Percentiles rank a stretch among this genome's conserved stretches.
Evolutionary conservation across 2,797 vertebrate species (phyloP).

Genomic region (Setipinna tenuifilis): DNA sequence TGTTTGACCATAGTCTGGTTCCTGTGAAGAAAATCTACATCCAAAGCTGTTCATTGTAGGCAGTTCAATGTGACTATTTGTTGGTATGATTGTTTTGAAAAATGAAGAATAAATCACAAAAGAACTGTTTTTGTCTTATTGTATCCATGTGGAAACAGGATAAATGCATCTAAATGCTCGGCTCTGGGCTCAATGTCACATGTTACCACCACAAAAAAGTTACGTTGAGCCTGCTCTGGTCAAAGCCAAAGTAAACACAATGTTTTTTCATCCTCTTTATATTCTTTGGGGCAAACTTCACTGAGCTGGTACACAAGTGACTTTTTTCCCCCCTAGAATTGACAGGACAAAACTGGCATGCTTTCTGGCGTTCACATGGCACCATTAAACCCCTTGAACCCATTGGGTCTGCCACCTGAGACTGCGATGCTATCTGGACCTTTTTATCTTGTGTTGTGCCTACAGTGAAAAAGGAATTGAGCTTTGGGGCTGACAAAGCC

Average conservation of each 20-base stretch:
- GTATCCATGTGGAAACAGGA: not conserved
- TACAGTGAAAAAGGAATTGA: not conserved
- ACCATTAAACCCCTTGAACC: not conserved
- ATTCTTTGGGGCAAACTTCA: not conserved
- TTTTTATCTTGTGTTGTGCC: not conserved
- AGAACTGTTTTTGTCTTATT: not conserved
- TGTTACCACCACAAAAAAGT: not conserved
- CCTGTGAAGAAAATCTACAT: not conserved
- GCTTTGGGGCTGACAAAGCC: not conserved
- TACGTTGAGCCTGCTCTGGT: not conserved
- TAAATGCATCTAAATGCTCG: no score
- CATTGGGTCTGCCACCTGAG: not conserved
- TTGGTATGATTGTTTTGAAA: conserved; percentile 7
- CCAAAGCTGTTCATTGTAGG: not conserved
- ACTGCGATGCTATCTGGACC: not conserved
- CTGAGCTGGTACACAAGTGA: not conserved
- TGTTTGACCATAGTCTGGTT: not conserved
- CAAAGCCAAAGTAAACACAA: not conserved
- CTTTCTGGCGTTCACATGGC: not conserved
- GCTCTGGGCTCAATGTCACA: not conserved
- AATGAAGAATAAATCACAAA: not conserved
- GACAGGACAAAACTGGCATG: not conserved
- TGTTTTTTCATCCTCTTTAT: not conserved
- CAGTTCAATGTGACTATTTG: not conserved
- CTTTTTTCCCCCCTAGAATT: not conserved